Evolutionary conservation across 2,888 invertebrate genomes (phyloP).

Genomic region (Cheilosia pagana): DNA sequence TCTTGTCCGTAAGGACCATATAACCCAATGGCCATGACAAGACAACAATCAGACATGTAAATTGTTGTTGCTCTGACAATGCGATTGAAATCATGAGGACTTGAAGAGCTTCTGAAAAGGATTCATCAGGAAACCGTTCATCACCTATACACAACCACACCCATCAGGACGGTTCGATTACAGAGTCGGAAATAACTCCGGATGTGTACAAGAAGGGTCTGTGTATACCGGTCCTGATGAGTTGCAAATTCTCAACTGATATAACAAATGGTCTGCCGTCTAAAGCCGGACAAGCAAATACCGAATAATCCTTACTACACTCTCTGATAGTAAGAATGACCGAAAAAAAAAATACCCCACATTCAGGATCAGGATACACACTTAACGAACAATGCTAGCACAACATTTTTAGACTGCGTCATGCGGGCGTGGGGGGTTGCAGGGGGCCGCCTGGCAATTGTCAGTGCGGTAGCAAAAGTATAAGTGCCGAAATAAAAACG

Average conservation of each 20-base stretch:
- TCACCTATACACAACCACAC: slow-evolving; percentile 15
- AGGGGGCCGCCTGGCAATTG: slow-evolving; percentile 49
- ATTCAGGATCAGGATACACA: slow-evolving; percentile 54
- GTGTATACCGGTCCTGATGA: slow-evolving; percentile 51
- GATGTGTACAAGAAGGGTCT: slow-evolving; percentile 14
- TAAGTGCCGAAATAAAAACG: slow-evolving; percentile 75
- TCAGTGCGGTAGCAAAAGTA: slow-evolving; percentile 64
- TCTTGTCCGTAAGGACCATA: neutral
- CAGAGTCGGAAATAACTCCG: slow-evolving; percentile 38
- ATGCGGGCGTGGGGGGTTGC: neutral
- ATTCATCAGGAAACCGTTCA: slow-evolving; percentile 52
- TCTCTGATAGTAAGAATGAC: slow-evolving; percentile 2
- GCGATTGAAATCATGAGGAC: slow-evolving; percentile 65
- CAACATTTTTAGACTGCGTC: slow-evolving; percentile 38
- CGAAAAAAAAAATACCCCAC: slow-evolving; percentile 16
- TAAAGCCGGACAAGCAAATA: slow-evolving; percentile 61
- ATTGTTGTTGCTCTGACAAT: slow-evolving; percentile 65
- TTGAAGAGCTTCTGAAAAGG: slow-evolving; percentile 53
- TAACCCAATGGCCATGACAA: slow-evolving; percentile 53
- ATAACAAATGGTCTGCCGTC: slow-evolving; percentile 68
- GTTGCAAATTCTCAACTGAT: slow-evolving; percentile 67
- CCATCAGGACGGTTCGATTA: slow-evolving; percentile 1
- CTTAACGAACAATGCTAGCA: slow-evolving; percentile 65
- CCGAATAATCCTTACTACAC: slow-evolving; percentile 54
- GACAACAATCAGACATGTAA: slow-evolving; percentile 67